A percentile compares a stretch with the other conserved stretches of the same genome.
These are phyloP conservation scores for Pteropus alecto DNA, from an alignment of 2,113 vertebrate genomes.

Conservation along the genomic window DNA sequence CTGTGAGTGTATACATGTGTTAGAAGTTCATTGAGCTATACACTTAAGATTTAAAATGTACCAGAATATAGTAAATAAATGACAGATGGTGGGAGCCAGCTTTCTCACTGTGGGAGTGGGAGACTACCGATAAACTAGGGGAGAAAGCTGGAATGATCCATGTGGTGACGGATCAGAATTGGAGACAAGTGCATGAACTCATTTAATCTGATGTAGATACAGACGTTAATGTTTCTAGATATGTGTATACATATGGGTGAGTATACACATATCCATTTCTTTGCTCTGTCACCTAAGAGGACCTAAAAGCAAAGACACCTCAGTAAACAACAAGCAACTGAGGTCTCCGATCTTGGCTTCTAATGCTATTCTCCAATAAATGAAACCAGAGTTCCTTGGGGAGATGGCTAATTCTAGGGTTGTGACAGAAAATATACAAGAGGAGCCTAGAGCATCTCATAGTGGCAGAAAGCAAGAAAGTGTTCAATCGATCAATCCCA, in stretches of 20 bases:
- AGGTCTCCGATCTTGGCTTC: neutral
- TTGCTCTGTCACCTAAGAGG: neutral
- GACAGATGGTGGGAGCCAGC: neutral
- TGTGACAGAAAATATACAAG: neutral
- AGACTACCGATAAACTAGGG: neutral
- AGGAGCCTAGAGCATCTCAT: neutral
- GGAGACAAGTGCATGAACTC: neutral
- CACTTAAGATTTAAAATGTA: neutral
- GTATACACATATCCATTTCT: rapidly evolving
- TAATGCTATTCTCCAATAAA: neutral
- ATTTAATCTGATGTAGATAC: rapidly evolving
- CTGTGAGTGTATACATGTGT: neutral
- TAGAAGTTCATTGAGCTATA: neutral
- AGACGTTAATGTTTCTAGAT: rapidly evolving
- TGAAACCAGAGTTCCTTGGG: neutral
- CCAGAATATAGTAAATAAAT: neutral
- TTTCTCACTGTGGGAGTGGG: neutral
- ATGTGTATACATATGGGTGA: no score
- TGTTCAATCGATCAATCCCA: neutral
- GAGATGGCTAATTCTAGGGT: neutral
- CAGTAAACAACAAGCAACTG: rapidly evolving
- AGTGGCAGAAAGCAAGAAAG: neutral
- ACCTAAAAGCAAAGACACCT: neutral
- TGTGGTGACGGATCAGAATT: rapidly evolving
- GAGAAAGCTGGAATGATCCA: neutral